Base-by-base conservation (phyloP, 1,140 invertebrate species). In the Whitmania pigra region DNA sequence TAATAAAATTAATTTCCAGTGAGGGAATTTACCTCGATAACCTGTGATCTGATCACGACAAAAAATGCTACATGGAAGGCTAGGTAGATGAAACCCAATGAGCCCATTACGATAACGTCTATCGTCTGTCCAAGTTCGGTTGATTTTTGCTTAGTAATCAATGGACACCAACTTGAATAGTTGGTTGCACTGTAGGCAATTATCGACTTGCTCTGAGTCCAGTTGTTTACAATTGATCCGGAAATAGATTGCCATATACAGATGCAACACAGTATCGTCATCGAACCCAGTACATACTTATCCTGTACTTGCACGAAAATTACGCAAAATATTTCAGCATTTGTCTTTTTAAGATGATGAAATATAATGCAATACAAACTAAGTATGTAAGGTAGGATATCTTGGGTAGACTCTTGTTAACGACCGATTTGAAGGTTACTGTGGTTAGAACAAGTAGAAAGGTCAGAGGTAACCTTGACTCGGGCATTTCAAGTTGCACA, bases 401-500 rank as follows among this genome's bases (percentile, higher is more conserved):
- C 27, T 69, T 53, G 13, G 73, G 73, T n/a, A 74, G 53, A 22
- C 55, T 74, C 49, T 74, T 73, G 53, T 70, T 74, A 29, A 74
- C 73, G 70, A 72, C 71, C 60, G 71, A 74, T 54, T 74, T 74
- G 66, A 73, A 73, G 20, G 71, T 75, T 43, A 73, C 73, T 18
- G 68, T 71, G 22, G 81, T 81, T 27, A 81, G 75, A 69, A 81
- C 76, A 25, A 81, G 75, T 5, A 79, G 80, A 71, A 81, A 78
- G 27, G 76, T 78, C 25, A 79, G 72, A 20, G 71, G 74, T 6
- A 80, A 75, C 60, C 79, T 72, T 53, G 79, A 77, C 66, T 66
- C 73, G 63, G 60, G 72, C 49, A 20, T 75, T 25, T 55, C 36
- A 7, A 66, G 75, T 15, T 78, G 76, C 20, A 80, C 77, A n/a